A percentile compares a stretch with the other conserved stretches of the same genome.
Evolutionary conservation across 2,113 vertebrate genomes (phyloP).

Genomic region (Microcebus tavaratra): DNA sequence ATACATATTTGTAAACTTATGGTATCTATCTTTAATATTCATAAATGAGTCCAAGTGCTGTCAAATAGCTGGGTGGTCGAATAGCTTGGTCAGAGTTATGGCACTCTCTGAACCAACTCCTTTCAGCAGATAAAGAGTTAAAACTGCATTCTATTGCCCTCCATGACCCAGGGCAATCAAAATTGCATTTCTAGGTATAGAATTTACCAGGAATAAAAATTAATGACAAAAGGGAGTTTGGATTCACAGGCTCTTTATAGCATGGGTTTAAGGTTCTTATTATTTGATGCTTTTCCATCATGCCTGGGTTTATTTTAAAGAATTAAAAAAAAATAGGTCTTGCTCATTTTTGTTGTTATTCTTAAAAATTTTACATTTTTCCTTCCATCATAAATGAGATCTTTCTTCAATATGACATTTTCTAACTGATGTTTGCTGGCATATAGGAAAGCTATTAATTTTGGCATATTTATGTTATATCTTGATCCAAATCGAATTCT

Average conservation of each 20-base stretch:
- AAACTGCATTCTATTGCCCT: constrained; percentile 47
- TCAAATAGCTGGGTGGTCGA: background rate
- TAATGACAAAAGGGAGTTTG: constrained; percentile 4
- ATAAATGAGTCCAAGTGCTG: background rate
- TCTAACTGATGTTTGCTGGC: constrained; percentile 2
- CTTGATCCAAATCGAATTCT: background rate
- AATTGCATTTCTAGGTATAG: constrained; percentile 21
- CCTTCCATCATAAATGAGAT: background rate
- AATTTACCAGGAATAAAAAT: constrained; percentile 43
- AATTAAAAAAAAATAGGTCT: background rate
- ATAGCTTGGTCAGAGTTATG: background rate
- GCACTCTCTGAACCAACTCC: background rate
- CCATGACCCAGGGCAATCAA: constrained; percentile 56
- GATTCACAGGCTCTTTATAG: background rate
- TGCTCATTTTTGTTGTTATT: background rate
- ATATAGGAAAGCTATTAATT: constrained; percentile 11
- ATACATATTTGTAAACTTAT: background rate
- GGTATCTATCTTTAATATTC: background rate
- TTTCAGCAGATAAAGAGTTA: background rate
- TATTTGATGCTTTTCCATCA: background rate
- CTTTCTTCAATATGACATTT: constrained; percentile 17
- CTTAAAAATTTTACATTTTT: constrained; percentile 1
- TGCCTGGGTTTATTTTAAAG: constrained; percentile 10
- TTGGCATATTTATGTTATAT: background rate
- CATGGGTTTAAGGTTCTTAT: background rate